A percentile compares a stretch with the other conserved stretches of the same genome.
Evolutionary conservation across 2,113 vertebrate species (phyloP).

Genomic region (Peucedramus taeniatus): DNA sequence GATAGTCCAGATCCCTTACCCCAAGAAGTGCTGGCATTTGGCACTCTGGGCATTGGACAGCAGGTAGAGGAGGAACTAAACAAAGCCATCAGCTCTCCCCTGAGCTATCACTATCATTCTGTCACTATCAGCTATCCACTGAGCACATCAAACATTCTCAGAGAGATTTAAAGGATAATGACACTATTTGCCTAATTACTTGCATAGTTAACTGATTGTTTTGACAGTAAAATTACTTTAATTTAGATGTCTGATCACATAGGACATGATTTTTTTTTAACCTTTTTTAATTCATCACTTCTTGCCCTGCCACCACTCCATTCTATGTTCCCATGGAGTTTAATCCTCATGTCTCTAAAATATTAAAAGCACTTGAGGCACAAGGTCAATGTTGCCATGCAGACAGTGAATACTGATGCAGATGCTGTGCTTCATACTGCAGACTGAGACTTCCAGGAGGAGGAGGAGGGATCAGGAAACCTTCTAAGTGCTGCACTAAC

Average conservation of each 20-base stretch:
- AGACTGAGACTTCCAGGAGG: neutral
- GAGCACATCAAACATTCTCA: neutral
- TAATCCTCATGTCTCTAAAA: neutral
- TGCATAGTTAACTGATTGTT: neutral
- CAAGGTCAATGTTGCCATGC: neutral
- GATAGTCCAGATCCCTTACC: neutral
- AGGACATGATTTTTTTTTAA: neutral
- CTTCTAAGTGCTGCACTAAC: neutral
- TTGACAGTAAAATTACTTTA: neutral
- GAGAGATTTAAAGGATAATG: neutral
- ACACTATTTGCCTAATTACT: neutral
- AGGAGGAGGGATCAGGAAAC: neutral
- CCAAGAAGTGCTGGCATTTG: neutral
- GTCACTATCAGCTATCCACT: neutral
- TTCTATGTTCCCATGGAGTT: conserved; percentile 30
- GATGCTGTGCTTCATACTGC: neutral
- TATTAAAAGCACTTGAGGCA: neutral
- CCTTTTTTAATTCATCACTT: neutral
- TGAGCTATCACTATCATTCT: neutral
- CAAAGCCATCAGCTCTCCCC: neutral
- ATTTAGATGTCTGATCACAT: neutral
- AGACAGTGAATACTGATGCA: neutral
- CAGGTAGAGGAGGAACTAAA: neutral
- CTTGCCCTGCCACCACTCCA: neutral
- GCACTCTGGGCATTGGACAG: neutral